Evolutionary conservation across 2,888 invertebrate genomes (phyloP).

Genomic region (Buathra laborator): DNA sequence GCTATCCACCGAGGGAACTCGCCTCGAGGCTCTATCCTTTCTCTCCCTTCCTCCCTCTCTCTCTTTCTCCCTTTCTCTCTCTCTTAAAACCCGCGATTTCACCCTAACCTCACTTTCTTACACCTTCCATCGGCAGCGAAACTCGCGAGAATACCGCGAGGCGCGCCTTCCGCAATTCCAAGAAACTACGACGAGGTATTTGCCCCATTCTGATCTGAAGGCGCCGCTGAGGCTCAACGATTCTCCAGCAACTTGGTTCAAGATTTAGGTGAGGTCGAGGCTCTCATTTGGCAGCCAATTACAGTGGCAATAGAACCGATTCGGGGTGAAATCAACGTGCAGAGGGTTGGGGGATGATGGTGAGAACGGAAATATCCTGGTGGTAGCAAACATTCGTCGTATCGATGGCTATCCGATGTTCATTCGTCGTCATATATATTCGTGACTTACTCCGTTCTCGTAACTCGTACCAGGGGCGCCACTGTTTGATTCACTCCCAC

Average conservation of each 20-base stretch:
- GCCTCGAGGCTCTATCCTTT: constrained; percentile 21
- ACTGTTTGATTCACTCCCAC: constrained; percentile 13
- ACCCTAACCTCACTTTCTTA: constrained; percentile 17
- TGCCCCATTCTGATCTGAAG: constrained; percentile 65
- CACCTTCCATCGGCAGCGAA: constrained; percentile 27
- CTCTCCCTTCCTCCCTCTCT: constrained; percentile 6
- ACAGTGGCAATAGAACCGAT: constrained; percentile 65
- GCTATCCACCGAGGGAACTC: constrained; percentile 26
- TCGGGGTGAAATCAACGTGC: not conserved
- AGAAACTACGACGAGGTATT: constrained; percentile 45
- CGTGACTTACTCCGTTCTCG: not conserved
- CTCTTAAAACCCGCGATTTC: not conserved
- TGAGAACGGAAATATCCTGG: constrained; percentile 35
- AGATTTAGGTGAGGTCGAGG: constrained; percentile 79
- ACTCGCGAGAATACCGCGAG: constrained; percentile 39
- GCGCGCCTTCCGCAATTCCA: constrained; percentile 61
- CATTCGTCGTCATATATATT: not conserved
- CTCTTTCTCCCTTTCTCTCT: constrained; percentile 19
- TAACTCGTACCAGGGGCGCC: constrained; percentile 10
- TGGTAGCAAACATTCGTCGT: constrained; percentile 22
- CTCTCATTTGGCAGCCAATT: constrained; percentile 82
- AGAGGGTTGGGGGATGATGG: not conserved
- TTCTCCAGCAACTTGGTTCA: constrained; percentile 72
- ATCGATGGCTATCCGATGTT: constrained; percentile 27
- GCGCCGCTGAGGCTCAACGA: constrained; percentile 63